Percentiles rank a stretch among this genome's conserved stretches.
phyloP scores from a whole-genome alignment of 2,797 vertebrate species.

The Sebastes iracundus region DNA sequence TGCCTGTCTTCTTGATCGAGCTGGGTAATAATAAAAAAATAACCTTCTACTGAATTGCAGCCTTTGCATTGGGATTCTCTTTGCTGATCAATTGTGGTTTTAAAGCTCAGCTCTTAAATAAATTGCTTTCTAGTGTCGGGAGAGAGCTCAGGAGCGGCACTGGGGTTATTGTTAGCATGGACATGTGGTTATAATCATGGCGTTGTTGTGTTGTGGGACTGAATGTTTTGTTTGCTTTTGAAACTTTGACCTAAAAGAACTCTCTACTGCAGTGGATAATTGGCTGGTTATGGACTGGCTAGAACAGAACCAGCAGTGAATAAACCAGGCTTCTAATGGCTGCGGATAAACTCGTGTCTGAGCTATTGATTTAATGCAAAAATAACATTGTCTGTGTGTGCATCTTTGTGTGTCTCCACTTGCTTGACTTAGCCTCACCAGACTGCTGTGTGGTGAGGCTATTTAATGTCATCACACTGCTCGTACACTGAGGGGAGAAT shows the following conservation, averaged over 20 bases:
- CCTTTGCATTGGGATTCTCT: slow-evolving; percentile 7
- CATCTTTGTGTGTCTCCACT: neutral
- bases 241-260: slow-evolving; percentile 26
- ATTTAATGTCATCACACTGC: neutral
- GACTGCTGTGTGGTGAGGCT: neutral
- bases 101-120: slow-evolving; percentile 26
- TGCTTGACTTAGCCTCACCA: neutral
- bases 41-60: neutral
- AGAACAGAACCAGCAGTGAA: slow-evolving; percentile 8
- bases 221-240: neutral
- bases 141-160: neutral
- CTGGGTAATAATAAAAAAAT: neutral
- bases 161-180: neutral
- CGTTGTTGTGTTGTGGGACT: neutral
- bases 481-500: neutral
- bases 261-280: slow-evolving; percentile 6
- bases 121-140: slow-evolving; percentile 17
- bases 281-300: slow-evolving; percentile 12
- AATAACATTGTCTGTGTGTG: neutral
- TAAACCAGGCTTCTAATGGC: slow-evolving; percentile 3
- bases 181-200: neutral
- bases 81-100: slow-evolving; percentile 23
- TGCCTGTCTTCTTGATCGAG: neutral
- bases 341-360: neutral
- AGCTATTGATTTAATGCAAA: slow-evolving; percentile 2